Evolutionary conservation across 2,113 vertebrate genomes (phyloP), one percentile per base, ranked within the genome.

Genomic region (Meleagris gallopavo): DNA sequence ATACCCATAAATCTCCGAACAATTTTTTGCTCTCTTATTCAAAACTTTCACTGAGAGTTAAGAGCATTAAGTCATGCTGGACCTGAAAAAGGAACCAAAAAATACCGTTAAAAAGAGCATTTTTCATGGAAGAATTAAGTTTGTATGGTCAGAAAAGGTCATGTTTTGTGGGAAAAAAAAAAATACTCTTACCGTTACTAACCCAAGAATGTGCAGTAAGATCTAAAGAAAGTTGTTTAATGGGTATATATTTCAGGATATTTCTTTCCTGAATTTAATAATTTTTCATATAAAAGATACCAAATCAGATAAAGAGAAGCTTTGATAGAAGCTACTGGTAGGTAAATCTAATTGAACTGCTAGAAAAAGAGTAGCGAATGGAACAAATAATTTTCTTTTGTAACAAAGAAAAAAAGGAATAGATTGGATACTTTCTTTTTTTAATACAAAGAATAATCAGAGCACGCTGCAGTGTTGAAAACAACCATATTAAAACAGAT

Each of bases 401-500:
- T 52, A 69, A 36, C 13, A 87, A 87, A 84, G 71, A n/a, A 50
- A 70, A 55, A 88, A 34, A 29, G 13, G 11, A 92, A 77, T 34
- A 91, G 24, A 66, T 55, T 21, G 24, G 66, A 62, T 43, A 18
- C 17, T 40, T 88, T 45, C 25, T 29, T 22, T 79, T 85, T 73
- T 36, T 61, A 91, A 85, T 81, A 84, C 7, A 73, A 95, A 96
- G 76, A 83, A 48, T 65, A 96, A 91, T 94, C 48, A 77, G 58
- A 89, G 54, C 45, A 92, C 15, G 67, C 32, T 87, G 54, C 73
- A 93, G 12, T 62, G 58, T 73, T 86, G 91, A 96, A 96, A 96
- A 91, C 75, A 94, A 96, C 73, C 6, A 0, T 86, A 91, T 86
- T 92, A 85, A 96, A 97, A 92, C 83, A 96, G 86, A 92, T 95